Percentiles rank a stretch among this genome's conserved stretches.
Conservation (phyloP, 2,113 vertebrate species). For the Pungitius pungitius region DNA sequence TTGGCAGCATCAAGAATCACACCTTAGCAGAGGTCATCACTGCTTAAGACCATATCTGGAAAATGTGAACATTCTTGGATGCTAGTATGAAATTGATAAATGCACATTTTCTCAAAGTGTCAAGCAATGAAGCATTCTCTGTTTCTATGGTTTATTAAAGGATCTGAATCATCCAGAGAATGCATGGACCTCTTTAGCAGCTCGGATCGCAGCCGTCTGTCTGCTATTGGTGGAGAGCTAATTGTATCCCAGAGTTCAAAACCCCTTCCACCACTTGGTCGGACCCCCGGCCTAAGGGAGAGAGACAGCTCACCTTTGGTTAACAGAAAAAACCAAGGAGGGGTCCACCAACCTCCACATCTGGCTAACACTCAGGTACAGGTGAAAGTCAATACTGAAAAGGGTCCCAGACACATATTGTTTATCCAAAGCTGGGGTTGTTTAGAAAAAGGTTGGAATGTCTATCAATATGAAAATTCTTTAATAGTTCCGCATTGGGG, state of each 20-base stretch:
- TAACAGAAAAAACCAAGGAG: conserved; percentile 52
- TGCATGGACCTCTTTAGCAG: conserved; percentile 70
- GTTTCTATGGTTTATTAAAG: not conserved
- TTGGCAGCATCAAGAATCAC: not conserved
- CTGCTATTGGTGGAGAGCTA: conserved; percentile 70
- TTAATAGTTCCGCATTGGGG: too few species aligned
- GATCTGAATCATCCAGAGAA: conserved; percentile 73
- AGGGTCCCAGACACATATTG: not conserved
- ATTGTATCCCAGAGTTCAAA: conserved; percentile 48
- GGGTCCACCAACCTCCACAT: conserved; percentile 43
- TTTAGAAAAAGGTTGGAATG: not conserved
- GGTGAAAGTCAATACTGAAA: not conserved
- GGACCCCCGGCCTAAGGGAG: conserved; percentile 48
- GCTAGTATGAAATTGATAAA: not conserved
- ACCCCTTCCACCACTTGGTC: conserved; percentile 11
- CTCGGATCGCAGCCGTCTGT: conserved; percentile 75
- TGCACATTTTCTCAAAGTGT: not conserved
- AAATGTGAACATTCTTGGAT: not conserved
- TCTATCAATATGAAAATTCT: not conserved
- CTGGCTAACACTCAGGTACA: conserved; percentile 56
- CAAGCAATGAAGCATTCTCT: not conserved
- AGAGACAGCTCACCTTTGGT: conserved; percentile 48
- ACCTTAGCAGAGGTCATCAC: not conserved
- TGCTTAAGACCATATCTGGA: not conserved
- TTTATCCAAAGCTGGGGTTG: not conserved